These are phyloP conservation scores for Mustela lutreola DNA, from an alignment of 2,113 vertebrate species.

Conservation along the genomic window DNA sequence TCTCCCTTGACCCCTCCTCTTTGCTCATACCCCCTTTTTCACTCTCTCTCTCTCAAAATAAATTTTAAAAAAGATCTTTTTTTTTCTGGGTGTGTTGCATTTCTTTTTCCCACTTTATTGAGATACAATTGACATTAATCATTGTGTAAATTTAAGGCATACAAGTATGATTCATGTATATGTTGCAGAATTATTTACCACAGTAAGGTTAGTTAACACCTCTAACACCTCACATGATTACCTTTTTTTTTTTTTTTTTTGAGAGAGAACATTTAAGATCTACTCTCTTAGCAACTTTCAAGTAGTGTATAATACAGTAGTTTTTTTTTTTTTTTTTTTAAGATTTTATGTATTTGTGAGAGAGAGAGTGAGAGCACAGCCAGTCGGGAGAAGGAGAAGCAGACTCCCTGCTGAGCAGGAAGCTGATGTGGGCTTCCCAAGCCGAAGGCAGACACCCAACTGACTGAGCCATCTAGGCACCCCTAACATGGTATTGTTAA, in stretches of 20 bases:
- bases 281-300: not conserved
- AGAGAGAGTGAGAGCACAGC: not conserved
- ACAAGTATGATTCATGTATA: not conserved
- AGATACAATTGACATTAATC: not conserved
- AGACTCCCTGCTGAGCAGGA: not conserved
- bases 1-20: too few species aligned
- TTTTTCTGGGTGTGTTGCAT: not conserved
- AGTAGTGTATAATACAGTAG: not conserved
- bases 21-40: too few species aligned
- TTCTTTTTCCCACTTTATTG: not conserved
- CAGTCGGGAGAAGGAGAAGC: not conserved
- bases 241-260: not conserved
- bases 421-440: not conserved
- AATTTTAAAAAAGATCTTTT: too few species aligned
- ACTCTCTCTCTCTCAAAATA: too few species aligned
- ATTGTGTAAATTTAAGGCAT: not conserved
- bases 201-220: not conserved
- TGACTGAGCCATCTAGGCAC: not conserved
- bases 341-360: not conserved
- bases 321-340: too few species aligned
- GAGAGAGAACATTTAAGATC: not conserved
- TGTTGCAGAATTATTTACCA: not conserved
- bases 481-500: not conserved
- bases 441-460: not conserved
- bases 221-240: not conserved